phyloP scores from a whole-genome alignment of 2,888 invertebrate species.

The Xylophagus ater region DNA sequence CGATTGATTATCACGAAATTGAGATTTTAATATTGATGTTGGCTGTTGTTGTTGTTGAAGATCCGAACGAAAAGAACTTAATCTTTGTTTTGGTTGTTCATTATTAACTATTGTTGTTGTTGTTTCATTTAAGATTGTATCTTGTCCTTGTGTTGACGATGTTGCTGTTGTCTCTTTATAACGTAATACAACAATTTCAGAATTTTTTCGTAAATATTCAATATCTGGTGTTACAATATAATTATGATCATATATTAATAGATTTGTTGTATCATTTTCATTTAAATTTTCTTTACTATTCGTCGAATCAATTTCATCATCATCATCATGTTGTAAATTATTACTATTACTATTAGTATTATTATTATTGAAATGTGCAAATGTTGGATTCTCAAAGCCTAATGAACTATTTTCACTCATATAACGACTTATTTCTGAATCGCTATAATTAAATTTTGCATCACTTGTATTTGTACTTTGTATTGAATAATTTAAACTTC shows the following conservation, averaged over 20 bases:
- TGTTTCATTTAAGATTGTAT: not conserved
- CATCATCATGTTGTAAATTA: not conserved
- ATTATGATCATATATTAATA: conserved; percentile 32
- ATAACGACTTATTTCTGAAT: conserved; percentile 36
- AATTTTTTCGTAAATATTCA: conserved; percentile 36
- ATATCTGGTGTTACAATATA: conserved; percentile 35
- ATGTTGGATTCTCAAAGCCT: conserved; percentile 38
- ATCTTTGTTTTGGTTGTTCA: conserved; percentile 36
- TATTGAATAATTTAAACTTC: conserved; percentile 25
- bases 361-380: conserved; percentile 31
- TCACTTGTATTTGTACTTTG: conserved; percentile 20
- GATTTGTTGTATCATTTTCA: not conserved
- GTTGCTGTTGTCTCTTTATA: conserved; percentile 29
- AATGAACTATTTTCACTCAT: conserved; percentile 37
- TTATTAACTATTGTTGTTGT: conserved; percentile 14
- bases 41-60: conserved; percentile 24
- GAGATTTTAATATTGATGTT: conserved; percentile 8
- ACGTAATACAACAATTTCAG: conserved; percentile 36
- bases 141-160: conserved; percentile 16
- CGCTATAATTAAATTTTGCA: conserved; percentile 26
- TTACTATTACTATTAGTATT: conserved; percentile 13
- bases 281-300: not conserved
- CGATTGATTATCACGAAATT: no score
- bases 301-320: not conserved
- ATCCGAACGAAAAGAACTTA: conserved; percentile 38